Evolutionary conservation across 2,888 invertebrate genomes (phyloP).

Genomic region (Habroteleia sp.): DNA sequence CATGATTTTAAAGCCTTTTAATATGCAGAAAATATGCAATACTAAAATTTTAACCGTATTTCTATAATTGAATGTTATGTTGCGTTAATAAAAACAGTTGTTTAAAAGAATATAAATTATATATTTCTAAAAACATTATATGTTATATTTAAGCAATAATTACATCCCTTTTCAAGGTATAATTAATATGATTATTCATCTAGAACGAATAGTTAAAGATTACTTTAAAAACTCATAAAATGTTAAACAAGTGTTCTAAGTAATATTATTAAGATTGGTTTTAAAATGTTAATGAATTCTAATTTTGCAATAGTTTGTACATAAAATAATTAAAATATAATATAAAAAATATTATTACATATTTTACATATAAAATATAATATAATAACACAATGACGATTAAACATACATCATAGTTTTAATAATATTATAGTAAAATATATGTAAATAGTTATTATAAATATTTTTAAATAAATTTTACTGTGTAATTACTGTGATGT

Average conservation of each 20-base stretch:
- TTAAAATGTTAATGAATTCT: slow-evolving; percentile 25
- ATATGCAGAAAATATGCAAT: slow-evolving; percentile 6
- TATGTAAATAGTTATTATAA: too few species aligned
- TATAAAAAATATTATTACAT: too few species aligned
- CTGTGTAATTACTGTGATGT: too few species aligned
- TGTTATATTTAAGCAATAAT: neutral
- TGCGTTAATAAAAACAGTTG: too few species aligned
- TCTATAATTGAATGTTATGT: neutral
- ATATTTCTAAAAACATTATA: too few species aligned
- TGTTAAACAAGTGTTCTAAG: slow-evolving; percentile 18
- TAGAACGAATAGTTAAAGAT: slow-evolving; percentile 22
- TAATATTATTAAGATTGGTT: slow-evolving; percentile 30
- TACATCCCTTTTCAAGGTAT: slow-evolving; percentile 2
- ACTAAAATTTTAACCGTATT: neutral
- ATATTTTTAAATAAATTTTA: too few species aligned
- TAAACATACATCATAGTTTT: too few species aligned
- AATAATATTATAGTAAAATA: too few species aligned
- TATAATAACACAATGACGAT: too few species aligned
- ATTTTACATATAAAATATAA: too few species aligned
- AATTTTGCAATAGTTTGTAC: slow-evolving; percentile 15
- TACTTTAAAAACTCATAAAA: slow-evolving; percentile 20
- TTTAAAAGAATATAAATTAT: too few species aligned
- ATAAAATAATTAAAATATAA: too few species aligned
- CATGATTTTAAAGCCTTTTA: slow-evolving; percentile 4
- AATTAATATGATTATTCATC: slow-evolving; percentile 32